phyloP scores from a whole-genome alignment of 2,113 vertebrate species.

The Emydura subglobosa region DNA sequence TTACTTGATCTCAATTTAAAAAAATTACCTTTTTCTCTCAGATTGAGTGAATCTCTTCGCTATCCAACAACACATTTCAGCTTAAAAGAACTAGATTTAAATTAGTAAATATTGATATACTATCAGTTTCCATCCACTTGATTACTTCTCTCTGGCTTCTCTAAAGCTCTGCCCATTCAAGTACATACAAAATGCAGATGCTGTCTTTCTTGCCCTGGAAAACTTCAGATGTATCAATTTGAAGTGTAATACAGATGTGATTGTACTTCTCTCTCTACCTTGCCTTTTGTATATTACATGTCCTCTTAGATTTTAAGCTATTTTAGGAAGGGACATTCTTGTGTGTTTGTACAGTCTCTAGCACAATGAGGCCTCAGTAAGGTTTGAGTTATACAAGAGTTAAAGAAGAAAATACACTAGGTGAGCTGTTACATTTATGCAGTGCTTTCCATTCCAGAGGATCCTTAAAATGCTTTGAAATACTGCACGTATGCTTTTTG shows the following conservation, averaged over 20 bases:
- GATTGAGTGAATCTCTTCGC: background rate
- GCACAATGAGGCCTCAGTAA: background rate
- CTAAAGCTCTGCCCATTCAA: no score
- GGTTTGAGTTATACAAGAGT: background rate
- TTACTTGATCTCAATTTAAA: background rate
- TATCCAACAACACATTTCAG: background rate
- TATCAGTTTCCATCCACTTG: no score
- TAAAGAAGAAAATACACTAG: background rate
- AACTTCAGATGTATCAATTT: background rate
- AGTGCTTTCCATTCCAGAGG: background rate
- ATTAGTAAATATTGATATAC: background rate
- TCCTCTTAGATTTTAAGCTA: background rate
- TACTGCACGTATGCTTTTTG: background rate
- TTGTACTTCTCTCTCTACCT: background rate
- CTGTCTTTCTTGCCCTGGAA: no score
- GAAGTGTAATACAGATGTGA: background rate
- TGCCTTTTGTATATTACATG: background rate
- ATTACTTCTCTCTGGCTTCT: no score
- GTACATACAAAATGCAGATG: no score
- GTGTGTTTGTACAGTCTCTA: background rate
- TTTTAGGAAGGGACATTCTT: background rate
- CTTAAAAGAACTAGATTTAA: background rate
- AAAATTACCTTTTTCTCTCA: background rate
- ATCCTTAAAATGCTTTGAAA: rapidly evolving
- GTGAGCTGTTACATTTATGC: background rate